phyloP scores from a whole-genome alignment of 2,797 vertebrate species.

The Pseudochromis fuscus region DNA sequence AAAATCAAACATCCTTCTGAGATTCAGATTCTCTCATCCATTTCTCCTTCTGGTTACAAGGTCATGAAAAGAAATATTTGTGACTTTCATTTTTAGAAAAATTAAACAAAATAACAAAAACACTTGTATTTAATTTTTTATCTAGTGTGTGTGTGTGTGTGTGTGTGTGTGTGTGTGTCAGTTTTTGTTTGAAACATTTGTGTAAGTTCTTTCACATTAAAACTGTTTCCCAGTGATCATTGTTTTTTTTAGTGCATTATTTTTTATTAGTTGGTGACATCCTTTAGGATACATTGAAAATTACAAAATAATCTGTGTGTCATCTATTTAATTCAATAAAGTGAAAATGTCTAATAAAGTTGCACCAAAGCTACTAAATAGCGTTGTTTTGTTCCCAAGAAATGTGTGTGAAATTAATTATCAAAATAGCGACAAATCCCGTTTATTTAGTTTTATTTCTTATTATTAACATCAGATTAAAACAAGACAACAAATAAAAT shows the following conservation, averaged over 20 bases:
- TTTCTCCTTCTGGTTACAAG: neutral
- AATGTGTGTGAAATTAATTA: too few species aligned
- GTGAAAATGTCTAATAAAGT: neutral
- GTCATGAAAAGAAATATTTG: neutral
- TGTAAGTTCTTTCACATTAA: too few species aligned
- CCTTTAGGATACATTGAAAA: neutral
- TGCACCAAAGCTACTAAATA: neutral
- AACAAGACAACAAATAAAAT: too few species aligned
- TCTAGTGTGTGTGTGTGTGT: neutral
- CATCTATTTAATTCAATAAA: neutral
- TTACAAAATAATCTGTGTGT: neutral
- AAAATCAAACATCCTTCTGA: slow-evolving; percentile 15
- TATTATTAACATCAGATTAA: neutral
- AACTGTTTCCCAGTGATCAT: too few species aligned
- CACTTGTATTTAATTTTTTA: neutral
- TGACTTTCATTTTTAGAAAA: neutral
- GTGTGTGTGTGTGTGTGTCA: too few species aligned
- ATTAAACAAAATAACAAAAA: neutral
- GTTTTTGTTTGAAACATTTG: too few species aligned
- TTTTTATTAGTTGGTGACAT: neutral
- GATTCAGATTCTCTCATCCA: neutral
- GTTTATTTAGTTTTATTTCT: too few species aligned
- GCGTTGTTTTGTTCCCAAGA: too few species aligned
- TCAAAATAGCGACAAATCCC: neutral
- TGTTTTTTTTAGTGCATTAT: too few species aligned